phyloP scores from a whole-genome alignment of 2,797 vertebrate genomes.

The Oreochromis mossambicus region DNA sequence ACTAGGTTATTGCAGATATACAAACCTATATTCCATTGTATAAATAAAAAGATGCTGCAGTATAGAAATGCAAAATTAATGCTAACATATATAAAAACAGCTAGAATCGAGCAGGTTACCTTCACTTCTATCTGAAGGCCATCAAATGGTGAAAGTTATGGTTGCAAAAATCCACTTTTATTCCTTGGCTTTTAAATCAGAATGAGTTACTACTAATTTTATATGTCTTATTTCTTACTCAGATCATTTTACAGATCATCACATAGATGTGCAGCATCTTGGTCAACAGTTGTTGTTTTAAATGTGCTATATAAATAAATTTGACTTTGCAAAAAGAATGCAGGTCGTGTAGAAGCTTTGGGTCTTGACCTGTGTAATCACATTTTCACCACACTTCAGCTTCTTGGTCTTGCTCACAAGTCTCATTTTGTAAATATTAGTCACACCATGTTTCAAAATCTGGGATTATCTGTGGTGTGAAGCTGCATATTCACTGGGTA shows the following conservation, averaged over 20 bases:
- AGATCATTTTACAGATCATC: not conserved
- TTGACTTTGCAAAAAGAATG: not conserved
- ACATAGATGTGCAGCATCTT: not conserved
- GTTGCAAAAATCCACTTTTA: not conserved
- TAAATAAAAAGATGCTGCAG: not conserved
- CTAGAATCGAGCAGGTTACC: not conserved
- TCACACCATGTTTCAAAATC: not conserved
- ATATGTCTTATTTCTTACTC: not conserved
- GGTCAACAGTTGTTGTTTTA: not conserved
- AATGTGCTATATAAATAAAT: not conserved
- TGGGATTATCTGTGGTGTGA: not conserved
- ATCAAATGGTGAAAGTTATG: not conserved
- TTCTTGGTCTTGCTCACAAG: not conserved
- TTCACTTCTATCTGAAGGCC: not conserved
- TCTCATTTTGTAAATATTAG: not conserved
- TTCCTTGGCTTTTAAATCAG: not conserved
- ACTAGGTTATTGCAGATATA: not conserved
- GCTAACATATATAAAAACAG: not conserved
- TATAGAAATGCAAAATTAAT: not conserved
- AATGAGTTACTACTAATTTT: not conserved
- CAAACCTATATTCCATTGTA: accelerated
- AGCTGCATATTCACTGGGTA: not conserved
- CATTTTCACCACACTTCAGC: not conserved
- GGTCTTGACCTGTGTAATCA: not conserved
- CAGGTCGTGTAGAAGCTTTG: not conserved